A percentile compares a stretch with the other conserved stretches of the same genome.
These are phyloP conservation scores for Phortica variegata DNA, from an alignment of 1,140 invertebrate species.

Conservation along the genomic window DNA sequence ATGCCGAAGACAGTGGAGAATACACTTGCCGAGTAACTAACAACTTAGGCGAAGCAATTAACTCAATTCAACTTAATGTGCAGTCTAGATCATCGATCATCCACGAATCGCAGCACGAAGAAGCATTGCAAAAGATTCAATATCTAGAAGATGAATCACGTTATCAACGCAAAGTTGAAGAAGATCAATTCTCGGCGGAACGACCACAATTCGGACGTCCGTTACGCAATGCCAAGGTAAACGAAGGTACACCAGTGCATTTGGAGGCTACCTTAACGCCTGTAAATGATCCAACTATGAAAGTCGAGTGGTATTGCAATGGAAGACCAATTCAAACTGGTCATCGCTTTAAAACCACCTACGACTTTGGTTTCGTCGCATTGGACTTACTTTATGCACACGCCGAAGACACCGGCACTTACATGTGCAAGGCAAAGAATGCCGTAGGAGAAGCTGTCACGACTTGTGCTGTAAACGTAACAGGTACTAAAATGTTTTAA, in stretches of 20 bases:
- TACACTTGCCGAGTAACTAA: slow-evolving; percentile 91
- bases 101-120: slow-evolving; percentile 91
- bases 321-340: slow-evolving; percentile 86
- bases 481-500: slow-evolving; percentile 61
- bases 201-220: slow-evolving; percentile 86
- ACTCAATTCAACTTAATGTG: slow-evolving; percentile 77
- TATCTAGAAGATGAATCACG: slow-evolving; percentile 86
- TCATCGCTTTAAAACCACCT: slow-evolving; percentile 87
- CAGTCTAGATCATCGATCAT: slow-evolving; percentile 85
- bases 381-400: slow-evolving; percentile 95
- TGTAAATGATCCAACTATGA: slow-evolving; percentile 92
- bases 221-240: slow-evolving; percentile 80
- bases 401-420: slow-evolving; percentile 91
- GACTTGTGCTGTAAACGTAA: slow-evolving; percentile 80
- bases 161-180: slow-evolving; percentile 69
- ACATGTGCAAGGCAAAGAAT: slow-evolving; percentile 93
- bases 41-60: slow-evolving; percentile 76
- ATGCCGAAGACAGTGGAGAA: slow-evolving; percentile 90
- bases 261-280: slow-evolving; percentile 93
- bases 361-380: slow-evolving; percentile 95
- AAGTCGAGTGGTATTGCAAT: slow-evolving; percentile 94
- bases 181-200: slow-evolving; percentile 75
- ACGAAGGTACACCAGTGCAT: slow-evolving; percentile 88
- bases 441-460: slow-evolving; percentile 89
- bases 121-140: slow-evolving; percentile 87